Evolutionary conservation across 2,797 vertebrate species (phyloP), one percentile per base, ranked within the genome.

Genomic region (Sphenopsis melanotis): DNA sequence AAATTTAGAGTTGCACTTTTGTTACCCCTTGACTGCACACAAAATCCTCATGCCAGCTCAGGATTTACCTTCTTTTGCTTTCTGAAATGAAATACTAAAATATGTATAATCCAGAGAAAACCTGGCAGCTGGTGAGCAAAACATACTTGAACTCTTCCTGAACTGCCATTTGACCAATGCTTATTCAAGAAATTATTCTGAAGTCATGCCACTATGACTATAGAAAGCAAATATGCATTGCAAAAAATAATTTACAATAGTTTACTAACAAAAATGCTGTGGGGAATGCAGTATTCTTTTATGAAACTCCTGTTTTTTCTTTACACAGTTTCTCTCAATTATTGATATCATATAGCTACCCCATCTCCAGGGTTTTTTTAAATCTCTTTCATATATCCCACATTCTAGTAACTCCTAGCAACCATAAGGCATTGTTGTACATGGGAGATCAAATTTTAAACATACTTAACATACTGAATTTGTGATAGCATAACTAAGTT

Each of bases 61-160:
- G 47, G 59, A 50, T 81, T 85, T 83, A 72, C 42, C 26, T 86
- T 79, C 44, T 68, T 92, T 81, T 81, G n/a, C 70, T 79, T 93
- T 91, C 50, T 76, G 76, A 89, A 79, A 59, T 39, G 30, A 85
- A 52, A 81, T 72, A 78, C n/a, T 72, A 49, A 88, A 95, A 88
- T 83, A 80, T 47, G 61, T 50, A 52, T 94, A 90, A 91, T 59
- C 46, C 44, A 86, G 63, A 93, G 39, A 90, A 94, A 91, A 66
- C 5, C 53, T 72, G 50, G 39, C 94, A 96, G 56, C 44, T 74
- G 79, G 47, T 78, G 49, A 94, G 47, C 17, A 93, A 94, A 94
- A 93, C 74, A 85, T 41, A 76, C 39, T 94, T 96, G 77, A 95
- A 94, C 87, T 96, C 70, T 83, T 93, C 36, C 80, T 90, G 90